Evolutionary conservation across 2,888 invertebrate genomes (phyloP), one percentile per base, ranked within the genome.

Genomic region (Habrosyne pyritoides): DNA sequence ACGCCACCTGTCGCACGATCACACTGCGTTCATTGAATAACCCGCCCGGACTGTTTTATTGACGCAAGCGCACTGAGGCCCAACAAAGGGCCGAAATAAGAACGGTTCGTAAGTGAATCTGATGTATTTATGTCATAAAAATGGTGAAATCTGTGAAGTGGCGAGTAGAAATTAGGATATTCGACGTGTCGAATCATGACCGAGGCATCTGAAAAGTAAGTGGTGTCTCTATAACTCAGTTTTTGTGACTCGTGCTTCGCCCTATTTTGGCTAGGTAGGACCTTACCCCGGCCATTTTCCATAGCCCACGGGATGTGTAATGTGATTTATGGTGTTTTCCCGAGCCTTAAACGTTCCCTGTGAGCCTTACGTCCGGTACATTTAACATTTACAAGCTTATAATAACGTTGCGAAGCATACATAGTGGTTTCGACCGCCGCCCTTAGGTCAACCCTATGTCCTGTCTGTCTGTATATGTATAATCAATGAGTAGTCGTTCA

Each of bases 131-230:
- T 95, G 95, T 95, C 94, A 94, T 94, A 95, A 96, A 95, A 95
- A 96, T 96, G 96, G 94, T 95, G 95, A 95, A 95, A 94, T 94
- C 94, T 94, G 95, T 94, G 94, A 94, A 94, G 94, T 94, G 94
- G 95, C 95, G 94, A 95, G 94, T 94, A 94, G 95, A 94, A 94
- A 95, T 95, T 96, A 96, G 95, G 94, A 94, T 95, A 95, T 95
- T 95, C 94, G 94, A 94, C 94, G 95, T 94, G 93, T 95, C 95
- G 93, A 96, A 96, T 93, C 96, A 97, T 97, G 97, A 96, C 96
- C 95, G 97, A 96, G 95, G 95, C 95, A 95, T 95, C 95, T 95
- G 97, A 97, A 94, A 96, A 96, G 97, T 97, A 94, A 96, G 96
- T 95, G 86, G 64, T 78, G 77, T 75, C 69, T 66, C 76, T 81